Base-by-base conservation (phyloP, 2,797 vertebrate species). In the Botia kubotai region DNA sequence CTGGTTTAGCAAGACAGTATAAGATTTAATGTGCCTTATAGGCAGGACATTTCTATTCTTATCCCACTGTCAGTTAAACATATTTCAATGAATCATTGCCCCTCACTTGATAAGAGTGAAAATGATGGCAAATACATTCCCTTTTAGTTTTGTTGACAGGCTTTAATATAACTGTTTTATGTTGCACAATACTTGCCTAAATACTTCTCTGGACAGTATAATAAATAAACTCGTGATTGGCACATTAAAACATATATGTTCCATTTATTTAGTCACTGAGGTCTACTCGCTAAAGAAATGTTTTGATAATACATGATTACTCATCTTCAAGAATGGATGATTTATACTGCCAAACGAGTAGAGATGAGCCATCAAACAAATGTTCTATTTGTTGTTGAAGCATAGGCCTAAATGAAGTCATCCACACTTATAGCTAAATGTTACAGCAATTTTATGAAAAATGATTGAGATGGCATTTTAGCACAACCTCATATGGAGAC, bases 311-410 rank as follows among this genome's bases (percentile, higher is more conserved):
- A 52, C 68, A 48, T 62, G 60, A 19, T 6, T 58, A 58, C 57
- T 36, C 67, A 73, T 53, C 63, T 55, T 36, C 29, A 58, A 36
- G 14, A 53, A 12, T 79, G 39, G 75, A 72, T 81, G 36, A 79
- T 79, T 79, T 68, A 75, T 83, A 67, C 66, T 50, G 52, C 33
- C 72, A 75, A 77, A 63, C 48, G 19, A 79, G 57, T 65, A 60
- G 26, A 43, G 71, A 72, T 53, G 75, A 81, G 12, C 48, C 58
- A 43, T 72, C 29, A 26, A 55, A 46, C 72, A 78, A 65, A 39
- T 55, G 46, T 71, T 66, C 62, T 62, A 72, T 36, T 29, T 62
- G 75, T 21, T 12, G 48, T 39, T 50, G 19, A 53, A 13, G 17
- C 14, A 67, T 7, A 52, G 6, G 6, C 2, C 13, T 36, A 12